Evolutionary conservation across 2,113 vertebrate genomes (phyloP).

Genomic region (Semicossyphus pulcher): DNA sequence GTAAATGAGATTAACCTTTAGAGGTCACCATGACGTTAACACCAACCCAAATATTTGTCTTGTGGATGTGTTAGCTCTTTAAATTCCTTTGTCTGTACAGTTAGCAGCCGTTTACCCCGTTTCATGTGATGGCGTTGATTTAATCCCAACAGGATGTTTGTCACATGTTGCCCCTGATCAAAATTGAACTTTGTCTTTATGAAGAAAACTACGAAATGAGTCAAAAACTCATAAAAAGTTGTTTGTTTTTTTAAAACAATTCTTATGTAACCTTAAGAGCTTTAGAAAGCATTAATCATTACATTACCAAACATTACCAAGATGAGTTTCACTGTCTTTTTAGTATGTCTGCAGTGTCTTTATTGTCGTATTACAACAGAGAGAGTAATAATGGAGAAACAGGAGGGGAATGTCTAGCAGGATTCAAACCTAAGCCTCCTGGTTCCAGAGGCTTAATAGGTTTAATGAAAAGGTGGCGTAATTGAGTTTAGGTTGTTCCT

Average conservation of each 20-base stretch:
- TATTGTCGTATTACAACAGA: neutral
- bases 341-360: neutral
- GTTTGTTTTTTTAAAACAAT: no score
- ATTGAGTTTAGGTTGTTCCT: constrained; percentile 13
- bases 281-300: no score
- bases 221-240: no score
- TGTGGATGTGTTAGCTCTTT: neutral
- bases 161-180: neutral
- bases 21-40: neutral
- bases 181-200: neutral
- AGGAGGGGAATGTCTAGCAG: neutral
- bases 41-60: neutral
- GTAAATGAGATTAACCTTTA: constrained; percentile 4
- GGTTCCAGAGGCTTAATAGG: neutral
- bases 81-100: neutral
- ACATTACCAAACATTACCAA: neutral
- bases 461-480: constrained; percentile 8
- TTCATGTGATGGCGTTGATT: no score
- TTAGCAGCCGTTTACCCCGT: no score
- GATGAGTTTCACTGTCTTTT: neutral
- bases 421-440: neutral
- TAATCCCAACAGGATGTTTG: neutral
- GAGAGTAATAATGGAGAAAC: neutral
- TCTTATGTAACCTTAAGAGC: no score
- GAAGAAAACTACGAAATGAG: neutral